phyloP scores from a whole-genome alignment of 2,113 vertebrate species.

The Telmatochromis brichardi region DNA sequence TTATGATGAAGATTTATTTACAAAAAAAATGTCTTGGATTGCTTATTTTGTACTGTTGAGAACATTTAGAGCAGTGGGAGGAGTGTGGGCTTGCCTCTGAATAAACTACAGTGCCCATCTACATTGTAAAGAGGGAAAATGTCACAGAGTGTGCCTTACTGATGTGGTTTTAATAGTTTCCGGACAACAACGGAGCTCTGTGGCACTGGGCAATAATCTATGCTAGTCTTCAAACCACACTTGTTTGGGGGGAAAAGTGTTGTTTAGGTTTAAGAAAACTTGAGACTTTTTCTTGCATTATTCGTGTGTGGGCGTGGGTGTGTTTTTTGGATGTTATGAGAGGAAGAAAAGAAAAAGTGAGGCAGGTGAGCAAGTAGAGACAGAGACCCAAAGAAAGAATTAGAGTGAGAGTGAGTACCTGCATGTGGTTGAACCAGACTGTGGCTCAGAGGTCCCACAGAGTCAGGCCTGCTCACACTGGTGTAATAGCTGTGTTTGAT shows the following conservation, averaged over 20 bases:
- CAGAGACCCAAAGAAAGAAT: background rate
- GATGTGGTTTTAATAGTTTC: background rate
- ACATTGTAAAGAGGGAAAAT: background rate
- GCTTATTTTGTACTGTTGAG: background rate
- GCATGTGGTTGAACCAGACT: slow-evolving; percentile 23
- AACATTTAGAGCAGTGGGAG: background rate
- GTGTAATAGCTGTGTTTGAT: slow-evolving; percentile 38
- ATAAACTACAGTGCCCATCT: background rate
- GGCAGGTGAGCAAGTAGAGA: slow-evolving; percentile 33
- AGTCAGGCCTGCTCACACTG: slow-evolving; percentile 40
- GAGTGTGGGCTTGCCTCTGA: background rate
- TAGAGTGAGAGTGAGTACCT: background rate
- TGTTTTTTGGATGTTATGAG: background rate
- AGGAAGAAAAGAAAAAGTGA: background rate
- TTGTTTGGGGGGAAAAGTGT: background rate
- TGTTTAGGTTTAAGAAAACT: background rate
- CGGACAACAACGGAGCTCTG: background rate
- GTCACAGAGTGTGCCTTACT: background rate
- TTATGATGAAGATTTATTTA: background rate
- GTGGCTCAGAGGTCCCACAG: slow-evolving; percentile 13
- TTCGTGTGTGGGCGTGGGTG: background rate
- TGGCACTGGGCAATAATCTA: background rate
- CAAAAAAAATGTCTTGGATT: background rate
- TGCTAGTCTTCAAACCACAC: background rate
- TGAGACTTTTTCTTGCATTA: background rate